phyloP scores from a whole-genome alignment of 2,797 vertebrate species.

The Mallotus villosus region DNA sequence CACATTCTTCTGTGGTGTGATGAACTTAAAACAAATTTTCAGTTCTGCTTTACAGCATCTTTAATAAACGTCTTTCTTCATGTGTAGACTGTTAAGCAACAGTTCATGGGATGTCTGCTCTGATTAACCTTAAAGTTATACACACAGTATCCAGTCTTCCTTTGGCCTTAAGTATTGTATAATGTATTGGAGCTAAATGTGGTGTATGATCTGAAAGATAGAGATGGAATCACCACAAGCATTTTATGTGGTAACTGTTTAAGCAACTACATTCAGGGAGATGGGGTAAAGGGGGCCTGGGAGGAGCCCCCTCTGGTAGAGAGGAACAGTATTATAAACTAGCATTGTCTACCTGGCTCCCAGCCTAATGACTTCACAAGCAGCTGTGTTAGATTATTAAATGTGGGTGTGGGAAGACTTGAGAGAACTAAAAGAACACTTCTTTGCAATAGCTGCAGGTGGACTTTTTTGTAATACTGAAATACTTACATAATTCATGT shows the following conservation, averaged over 20 bases:
- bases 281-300: background rate
- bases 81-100: conserved; percentile 44
- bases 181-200: too few species aligned
- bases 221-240: too few species aligned
- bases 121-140: background rate
- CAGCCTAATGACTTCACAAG: background rate
- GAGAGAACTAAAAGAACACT: background rate
- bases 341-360: conserved; percentile 10
- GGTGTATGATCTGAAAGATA: too few species aligned
- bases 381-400: conserved; percentile 4
- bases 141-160: conserved; percentile 53
- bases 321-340: conserved; percentile 14
- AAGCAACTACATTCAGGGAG: conserved; percentile 25
- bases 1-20: too few species aligned
- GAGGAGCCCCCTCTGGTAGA: background rate
- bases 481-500: background rate
- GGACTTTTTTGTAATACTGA: background rate
- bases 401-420: background rate
- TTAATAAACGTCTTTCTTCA: conserved; percentile 65
- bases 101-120: too few species aligned
- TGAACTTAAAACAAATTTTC: too few species aligned
- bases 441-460: conserved; percentile 5
- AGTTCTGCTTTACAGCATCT: conserved; percentile 28
- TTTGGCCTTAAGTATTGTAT: conserved; percentile 68
- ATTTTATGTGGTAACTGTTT: too few species aligned